Conservation (phyloP, 2,113 vertebrate species). For the Pao palembangensis region DNA sequence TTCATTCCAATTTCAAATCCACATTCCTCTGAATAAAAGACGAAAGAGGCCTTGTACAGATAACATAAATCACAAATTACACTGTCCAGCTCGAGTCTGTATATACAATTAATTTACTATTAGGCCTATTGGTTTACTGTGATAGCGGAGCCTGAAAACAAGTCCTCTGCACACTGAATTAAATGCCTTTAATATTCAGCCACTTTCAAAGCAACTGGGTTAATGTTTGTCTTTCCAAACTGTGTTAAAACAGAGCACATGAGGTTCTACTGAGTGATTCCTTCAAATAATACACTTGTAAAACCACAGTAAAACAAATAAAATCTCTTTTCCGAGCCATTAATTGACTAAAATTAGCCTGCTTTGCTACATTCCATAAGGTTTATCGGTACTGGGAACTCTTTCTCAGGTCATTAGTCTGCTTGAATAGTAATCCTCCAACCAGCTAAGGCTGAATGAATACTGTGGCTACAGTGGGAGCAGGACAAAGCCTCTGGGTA, state of each 20-base stretch:
- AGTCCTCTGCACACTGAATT: too few relatives aligned
- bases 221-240: too few relatives aligned
- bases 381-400: conserved; percentile 27
- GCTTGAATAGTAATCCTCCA: conserved; percentile 44
- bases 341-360: conserved; percentile 12
- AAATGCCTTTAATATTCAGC: too few relatives aligned
- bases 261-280: not conserved
- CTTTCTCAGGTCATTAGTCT: conserved; percentile 40
- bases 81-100: too few relatives aligned
- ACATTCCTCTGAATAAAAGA: not conserved
- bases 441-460: conserved; percentile 35
- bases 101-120: too few relatives aligned
- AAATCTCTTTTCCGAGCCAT: not conserved
- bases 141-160: too few relatives aligned
- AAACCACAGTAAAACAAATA: not conserved
- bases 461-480: conserved; percentile 19
- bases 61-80: too few relatives aligned
- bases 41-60: not conserved
- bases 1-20: not conserved
- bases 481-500: conserved; percentile 13
- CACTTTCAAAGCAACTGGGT: too few relatives aligned
- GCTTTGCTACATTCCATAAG: conserved; percentile 25
- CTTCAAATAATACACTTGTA: not conserved
- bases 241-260: too few relatives aligned
- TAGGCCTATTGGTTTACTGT: too few relatives aligned